Conservation (phyloP, 2,797 vertebrate species). For the Squalus acanthias region DNA sequence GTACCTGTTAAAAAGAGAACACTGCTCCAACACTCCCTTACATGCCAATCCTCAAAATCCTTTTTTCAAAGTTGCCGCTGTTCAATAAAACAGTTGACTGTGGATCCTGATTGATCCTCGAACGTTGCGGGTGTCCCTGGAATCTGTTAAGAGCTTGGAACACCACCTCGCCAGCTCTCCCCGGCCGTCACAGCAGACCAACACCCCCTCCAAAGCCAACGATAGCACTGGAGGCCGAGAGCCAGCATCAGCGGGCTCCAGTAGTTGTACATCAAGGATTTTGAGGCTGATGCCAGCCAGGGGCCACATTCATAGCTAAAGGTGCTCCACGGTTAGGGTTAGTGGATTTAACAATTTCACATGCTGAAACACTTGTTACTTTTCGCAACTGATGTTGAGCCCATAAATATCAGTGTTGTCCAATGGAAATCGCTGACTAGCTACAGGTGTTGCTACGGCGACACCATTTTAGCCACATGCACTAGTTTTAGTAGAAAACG, state of each 20-base stretch:
- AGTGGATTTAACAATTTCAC: neutral
- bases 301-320: neutral
- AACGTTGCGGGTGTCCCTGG: neutral
- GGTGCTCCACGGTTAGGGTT: neutral
- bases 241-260: neutral
- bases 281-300: no score
- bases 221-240: neutral
- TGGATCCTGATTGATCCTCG: neutral
- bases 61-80: neutral
- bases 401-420: neutral
- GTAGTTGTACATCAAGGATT: neutral
- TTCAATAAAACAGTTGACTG: neutral
- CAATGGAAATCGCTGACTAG: no score
- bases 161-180: neutral
- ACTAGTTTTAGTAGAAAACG: neutral
- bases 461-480: neutral
- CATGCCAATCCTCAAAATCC: neutral
- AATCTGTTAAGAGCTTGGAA: neutral
- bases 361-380: neutral
- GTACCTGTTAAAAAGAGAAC: neutral
- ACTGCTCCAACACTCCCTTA: neutral
- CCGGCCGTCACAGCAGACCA: neutral
- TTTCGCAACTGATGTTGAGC: neutral
- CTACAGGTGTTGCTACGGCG: neutral
- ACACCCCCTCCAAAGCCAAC: neutral